Percentiles rank a stretch among this genome's conserved stretches.
phyloP scores from a whole-genome alignment of 2,113 vertebrate species.

The Cichladusa arquata region DNA sequence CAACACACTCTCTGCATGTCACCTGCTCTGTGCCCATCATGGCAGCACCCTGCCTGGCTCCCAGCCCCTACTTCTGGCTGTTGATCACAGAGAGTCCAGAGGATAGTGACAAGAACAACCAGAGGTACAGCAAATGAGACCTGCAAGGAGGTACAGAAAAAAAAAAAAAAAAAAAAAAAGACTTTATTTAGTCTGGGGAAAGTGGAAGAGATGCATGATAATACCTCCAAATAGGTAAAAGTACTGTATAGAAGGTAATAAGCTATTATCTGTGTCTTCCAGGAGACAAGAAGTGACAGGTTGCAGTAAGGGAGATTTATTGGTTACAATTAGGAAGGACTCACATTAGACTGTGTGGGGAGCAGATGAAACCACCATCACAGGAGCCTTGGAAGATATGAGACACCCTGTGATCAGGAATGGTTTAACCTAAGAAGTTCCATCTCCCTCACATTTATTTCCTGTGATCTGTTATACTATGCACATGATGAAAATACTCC shows the following conservation, averaged over 20 bases:
- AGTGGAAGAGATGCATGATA: not conserved
- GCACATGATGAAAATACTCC: not conserved
- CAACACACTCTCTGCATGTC: slow-evolving; percentile 81
- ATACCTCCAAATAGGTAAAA: not conserved
- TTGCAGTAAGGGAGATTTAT: not conserved
- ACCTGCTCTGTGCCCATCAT: not conserved
- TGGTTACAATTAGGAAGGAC: not conserved
- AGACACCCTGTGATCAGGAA: not conserved
- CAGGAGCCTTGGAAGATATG: not conserved
- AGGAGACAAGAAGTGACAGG: not conserved
- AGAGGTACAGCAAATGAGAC: not conserved
- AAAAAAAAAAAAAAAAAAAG: not conserved
- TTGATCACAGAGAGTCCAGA: not conserved
- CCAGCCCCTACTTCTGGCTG: not conserved
- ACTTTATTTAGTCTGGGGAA: not conserved
- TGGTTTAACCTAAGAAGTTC: not conserved
- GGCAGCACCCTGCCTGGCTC: fast-evolving
- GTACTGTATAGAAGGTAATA: not conserved
- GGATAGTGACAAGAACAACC: not conserved
- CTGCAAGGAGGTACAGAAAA: not conserved
- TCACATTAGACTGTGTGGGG: not conserved
- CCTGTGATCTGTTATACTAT: not conserved
- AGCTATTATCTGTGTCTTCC: not conserved
- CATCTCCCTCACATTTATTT: not conserved
- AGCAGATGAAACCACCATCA: not conserved